Evolutionary conservation across 2,797 vertebrate species (phyloP).

Genomic region (Nyctalus aviator): DNA sequence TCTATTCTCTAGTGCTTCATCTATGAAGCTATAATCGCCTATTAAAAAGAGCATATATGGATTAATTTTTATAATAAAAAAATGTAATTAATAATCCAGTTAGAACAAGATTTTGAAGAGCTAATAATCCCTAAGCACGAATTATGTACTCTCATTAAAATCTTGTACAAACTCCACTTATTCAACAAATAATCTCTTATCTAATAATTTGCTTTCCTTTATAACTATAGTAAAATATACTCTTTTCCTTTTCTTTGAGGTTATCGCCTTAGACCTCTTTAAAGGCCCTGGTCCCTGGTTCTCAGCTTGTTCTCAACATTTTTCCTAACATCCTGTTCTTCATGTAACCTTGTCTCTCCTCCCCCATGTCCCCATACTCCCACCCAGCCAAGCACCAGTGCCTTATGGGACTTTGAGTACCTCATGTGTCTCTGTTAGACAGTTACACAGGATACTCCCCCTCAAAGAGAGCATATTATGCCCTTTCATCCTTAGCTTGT

Average conservation of each 20-base stretch:
- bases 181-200: slow-evolving; percentile 68
- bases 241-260: not conserved
- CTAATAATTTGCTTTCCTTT: slow-evolving; percentile 55
- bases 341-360: not conserved
- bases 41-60: slow-evolving; percentile 72
- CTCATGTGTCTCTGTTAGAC: not conserved
- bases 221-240: slow-evolving; percentile 26
- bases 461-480: not conserved
- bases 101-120: slow-evolving; percentile 78
- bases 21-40: slow-evolving; percentile 71
- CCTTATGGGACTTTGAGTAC: not conserved
- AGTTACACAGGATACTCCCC: not conserved
- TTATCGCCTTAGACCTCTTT: not conserved
- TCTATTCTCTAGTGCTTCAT: slow-evolving; percentile 57
- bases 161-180: slow-evolving; percentile 68
- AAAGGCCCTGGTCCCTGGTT: not conserved
- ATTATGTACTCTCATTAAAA: slow-evolving; percentile 79
- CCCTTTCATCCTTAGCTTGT: not conserved
- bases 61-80: slow-evolving; percentile 79
- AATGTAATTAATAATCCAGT: slow-evolving; percentile 79
- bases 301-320: not conserved
- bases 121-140: slow-evolving; percentile 79
- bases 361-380: not conserved
- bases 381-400: not conserved
- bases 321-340: not conserved